Evolutionary conservation across 2,113 vertebrate species (phyloP).

Genomic region (Orientallactaga bullata): DNA sequence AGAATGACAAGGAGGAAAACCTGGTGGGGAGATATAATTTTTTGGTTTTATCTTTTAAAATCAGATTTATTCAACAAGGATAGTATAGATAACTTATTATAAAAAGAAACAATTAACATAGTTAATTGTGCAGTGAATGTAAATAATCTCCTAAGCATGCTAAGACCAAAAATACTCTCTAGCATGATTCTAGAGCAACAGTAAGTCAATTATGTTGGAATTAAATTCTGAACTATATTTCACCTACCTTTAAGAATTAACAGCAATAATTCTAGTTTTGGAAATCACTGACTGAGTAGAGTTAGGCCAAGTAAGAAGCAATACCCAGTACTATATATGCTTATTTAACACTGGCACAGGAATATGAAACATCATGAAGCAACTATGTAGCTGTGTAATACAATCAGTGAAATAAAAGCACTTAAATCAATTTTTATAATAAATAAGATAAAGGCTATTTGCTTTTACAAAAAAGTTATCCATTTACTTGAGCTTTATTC

Average conservation of each 20-base stretch:
- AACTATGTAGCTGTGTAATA: conserved; percentile 80
- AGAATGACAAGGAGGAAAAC: conserved; percentile 45
- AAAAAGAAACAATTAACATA: conserved; percentile 26
- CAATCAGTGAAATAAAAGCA: conserved; percentile 67
- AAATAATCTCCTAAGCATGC: conserved; percentile 25
- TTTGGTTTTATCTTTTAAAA: conserved; percentile 20
- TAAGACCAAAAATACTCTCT: conserved; percentile 6
- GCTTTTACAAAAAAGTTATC: conserved; percentile 31
- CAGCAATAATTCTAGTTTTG: conserved; percentile 55
- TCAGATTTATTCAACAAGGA: conserved; percentile 20
- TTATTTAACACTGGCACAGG: conserved; percentile 74
- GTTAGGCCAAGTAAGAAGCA: conserved; percentile 72
- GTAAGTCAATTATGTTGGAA: conserved; percentile 55
- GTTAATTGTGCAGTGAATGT: conserved; percentile 40
- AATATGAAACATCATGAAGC: conserved; percentile 71
- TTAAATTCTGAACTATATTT: conserved; percentile 67
- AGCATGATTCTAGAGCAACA: conserved; percentile 30
- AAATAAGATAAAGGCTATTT: conserved; percentile 26
- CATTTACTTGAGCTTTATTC: conserved; percentile 48
- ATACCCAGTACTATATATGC: conserved; percentile 67
- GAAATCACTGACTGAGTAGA: conserved; percentile 66
- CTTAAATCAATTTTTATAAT: conserved; percentile 27
- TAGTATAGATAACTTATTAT: not conserved
- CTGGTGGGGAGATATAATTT: not conserved
- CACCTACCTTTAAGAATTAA: conserved; percentile 81